Base-by-base conservation (phyloP, 64 coral and sea anemone genomes). In the Dendronephthya gigantea region DNA sequence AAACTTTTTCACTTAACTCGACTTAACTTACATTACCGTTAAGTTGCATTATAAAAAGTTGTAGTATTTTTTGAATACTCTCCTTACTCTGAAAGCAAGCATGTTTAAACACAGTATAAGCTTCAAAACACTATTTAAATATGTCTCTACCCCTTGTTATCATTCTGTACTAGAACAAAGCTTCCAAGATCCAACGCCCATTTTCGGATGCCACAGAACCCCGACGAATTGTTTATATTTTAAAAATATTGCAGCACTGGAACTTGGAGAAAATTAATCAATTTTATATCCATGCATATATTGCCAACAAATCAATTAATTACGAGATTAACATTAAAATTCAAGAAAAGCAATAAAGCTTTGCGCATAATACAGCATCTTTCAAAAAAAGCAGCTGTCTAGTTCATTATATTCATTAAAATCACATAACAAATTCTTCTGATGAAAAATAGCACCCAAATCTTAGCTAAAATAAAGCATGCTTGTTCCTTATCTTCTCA, bases 171-270 rank as follows among this genome's bases (percentile, higher is more conserved):
- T 27, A 97, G 50, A 82, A 92, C 94, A 30, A 97, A 84, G 47
- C 92, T 88, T 89, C 94, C 94, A 85, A 93, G 93, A 56, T 97
- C 94, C 94, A 91, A 97, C 9, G 90, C 94, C 33, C 93, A 47
- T 55, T 89, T 59, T 34, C 94, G 89, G 34, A 97, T 93, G 17
- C 93, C 89, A 91, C 94, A 97, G 72, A 97, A 97, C 25, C 91
- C 31, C 1, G 86, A 59, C 59, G 93, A 48, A 97, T 79, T 51
- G 93, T 82, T 92, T 97, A 50, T 40, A 86, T 79, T 74, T 16
- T 35, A 32, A 35, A 17, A 5, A 83, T 82, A 10, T n/a, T n/a
- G 41, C 41, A 45, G 41, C 19, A 28, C 22, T 74, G 55, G 17
- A n/a, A 62, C 19, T 62, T 62, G 25, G 17, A n/a, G n/a, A n/a